Percentiles rank a stretch among this genome's conserved stretches.
These are phyloP conservation scores for Microtus oregoni DNA, from an alignment of 2,113 vertebrate species.

Conservation along the genomic window DNA sequence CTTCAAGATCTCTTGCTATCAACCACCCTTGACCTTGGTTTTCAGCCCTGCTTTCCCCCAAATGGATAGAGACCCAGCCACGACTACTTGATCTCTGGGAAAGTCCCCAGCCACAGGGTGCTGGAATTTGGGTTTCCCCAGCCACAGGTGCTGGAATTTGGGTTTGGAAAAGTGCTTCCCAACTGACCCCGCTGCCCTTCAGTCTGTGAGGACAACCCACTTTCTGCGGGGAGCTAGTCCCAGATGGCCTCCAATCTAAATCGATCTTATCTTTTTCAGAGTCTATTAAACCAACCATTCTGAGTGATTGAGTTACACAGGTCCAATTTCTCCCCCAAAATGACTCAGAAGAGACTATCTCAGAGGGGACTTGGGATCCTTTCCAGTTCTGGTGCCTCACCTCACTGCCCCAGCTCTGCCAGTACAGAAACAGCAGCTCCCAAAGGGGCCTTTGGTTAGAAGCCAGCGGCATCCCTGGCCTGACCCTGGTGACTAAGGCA, in stretches of 20 bases:
- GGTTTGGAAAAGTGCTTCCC: neutral
- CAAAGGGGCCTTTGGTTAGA: conserved; percentile 8
- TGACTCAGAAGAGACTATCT: neutral
- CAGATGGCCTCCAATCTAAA: neutral
- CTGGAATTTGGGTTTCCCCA: neutral
- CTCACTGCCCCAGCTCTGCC: neutral
- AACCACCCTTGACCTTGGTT: neutral
- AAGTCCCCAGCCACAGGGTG: neutral
- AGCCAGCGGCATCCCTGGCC: neutral
- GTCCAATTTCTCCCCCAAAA: neutral
- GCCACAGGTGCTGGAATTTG: neutral
- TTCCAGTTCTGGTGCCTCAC: neutral
- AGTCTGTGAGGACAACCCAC: neutral
- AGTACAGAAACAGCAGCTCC: conserved; percentile 31
- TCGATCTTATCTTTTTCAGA: neutral
- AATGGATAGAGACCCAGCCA: neutral
- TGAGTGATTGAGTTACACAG: neutral
- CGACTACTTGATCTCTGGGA: neutral
- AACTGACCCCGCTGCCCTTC: neutral
- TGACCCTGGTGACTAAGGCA: conserved; percentile 27
- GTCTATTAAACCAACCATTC: neutral
- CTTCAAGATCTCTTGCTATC: neutral
- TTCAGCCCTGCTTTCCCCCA: neutral
- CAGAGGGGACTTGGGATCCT: neutral
- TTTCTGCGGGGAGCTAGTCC: neutral